These are phyloP conservation scores for Bradynema listronoti DNA, from an alignment of 1,140 invertebrate species.

Conservation along the genomic window DNA sequence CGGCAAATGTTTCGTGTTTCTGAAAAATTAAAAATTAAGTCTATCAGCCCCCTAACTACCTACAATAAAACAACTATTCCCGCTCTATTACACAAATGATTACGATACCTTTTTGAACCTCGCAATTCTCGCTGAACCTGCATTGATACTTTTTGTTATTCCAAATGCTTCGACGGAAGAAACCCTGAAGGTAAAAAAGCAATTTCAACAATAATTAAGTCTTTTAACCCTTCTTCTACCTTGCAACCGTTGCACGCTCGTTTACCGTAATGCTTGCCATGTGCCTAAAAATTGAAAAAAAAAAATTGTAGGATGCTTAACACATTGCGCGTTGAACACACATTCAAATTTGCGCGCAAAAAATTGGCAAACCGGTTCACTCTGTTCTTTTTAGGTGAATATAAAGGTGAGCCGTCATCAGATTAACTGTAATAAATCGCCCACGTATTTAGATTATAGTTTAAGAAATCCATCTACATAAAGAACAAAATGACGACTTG, in stretches of 20 bases:
- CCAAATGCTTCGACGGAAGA: constrained; percentile 51
- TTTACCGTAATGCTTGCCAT: constrained; percentile 50
- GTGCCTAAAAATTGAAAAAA: constrained; percentile 30
- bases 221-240: neutral
- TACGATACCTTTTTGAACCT: constrained; percentile 38
- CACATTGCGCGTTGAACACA: too few relatives aligned
- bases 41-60: neutral
- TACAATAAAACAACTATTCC: neutral
- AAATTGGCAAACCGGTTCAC: too few relatives aligned
- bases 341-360: too few relatives aligned
- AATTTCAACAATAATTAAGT: constrained; percentile 3
- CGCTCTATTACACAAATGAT: neutral
- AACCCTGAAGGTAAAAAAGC: constrained; percentile 34
- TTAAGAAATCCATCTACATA: too few relatives aligned
- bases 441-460: too few relatives aligned
- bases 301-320: neutral
- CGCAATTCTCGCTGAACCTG: constrained; percentile 39
- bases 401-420: too few relatives aligned
- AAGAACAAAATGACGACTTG: too few relatives aligned
- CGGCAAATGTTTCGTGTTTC: constrained; percentile 52
- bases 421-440: too few relatives aligned
- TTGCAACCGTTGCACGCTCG: constrained; percentile 42
- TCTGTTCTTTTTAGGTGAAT: too few relatives aligned
- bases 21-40: constrained; percentile 16
- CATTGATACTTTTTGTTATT: constrained; percentile 52